Base-by-base conservation (phyloP, 37 sponge, comb jelly and placozoan species). In the Tethya wilhelma region DNA sequence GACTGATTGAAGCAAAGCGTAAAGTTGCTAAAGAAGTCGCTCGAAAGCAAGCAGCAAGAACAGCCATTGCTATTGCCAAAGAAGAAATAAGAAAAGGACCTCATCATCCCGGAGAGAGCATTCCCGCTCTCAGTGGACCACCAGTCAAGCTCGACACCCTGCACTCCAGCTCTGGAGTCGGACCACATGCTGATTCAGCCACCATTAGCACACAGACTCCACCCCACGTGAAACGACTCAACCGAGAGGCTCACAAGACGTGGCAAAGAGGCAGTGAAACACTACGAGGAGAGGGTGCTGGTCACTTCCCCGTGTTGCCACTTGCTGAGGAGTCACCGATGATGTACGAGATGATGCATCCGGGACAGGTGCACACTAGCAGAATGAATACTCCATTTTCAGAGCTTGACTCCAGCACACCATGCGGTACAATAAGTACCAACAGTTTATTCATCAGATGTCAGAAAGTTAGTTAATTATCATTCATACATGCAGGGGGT, bases 221-320 rank as follows among this genome's bases (percentile, higher is more conserved):
- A 31, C 1, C 38, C 6, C 65, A 59, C n/a, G 40, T 81, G 43
- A 4, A 46, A 4, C 39, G 65, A 23, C 38, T 46, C 49, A 71
- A 20, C 9, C 64, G n/a, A 42, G 72, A 59, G 37, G 4, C 82
- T 14, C 81, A 69, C 71, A 80, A 34, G 37, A 71, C 82, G 0
- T 81, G 82, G 82, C 82, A 81, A 64, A 71, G 82, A 34, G 72
- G 73, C 20, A 25, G 28, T 19, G 29, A 71, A 31, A 49, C 29
- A 9, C 20, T 71, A 3, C 19, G 43, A 5, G 45, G 29, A 28
- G 29, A 44, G 31, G 42, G 22, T 7, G 28, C 22, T 6, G 28
- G 29, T 17, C 45, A 58, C 25, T 75, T 75, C 25, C 75, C 75
- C 26, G 8, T 75, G 38, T 8, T 75, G 1, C 38, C n/a, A 8